A percentile compares a stretch with the other conserved stretches of the same genome.
Evolutionary conservation across 1,140 invertebrate species (phyloP).

Genomic region (Paraescarpia echinospica): DNA sequence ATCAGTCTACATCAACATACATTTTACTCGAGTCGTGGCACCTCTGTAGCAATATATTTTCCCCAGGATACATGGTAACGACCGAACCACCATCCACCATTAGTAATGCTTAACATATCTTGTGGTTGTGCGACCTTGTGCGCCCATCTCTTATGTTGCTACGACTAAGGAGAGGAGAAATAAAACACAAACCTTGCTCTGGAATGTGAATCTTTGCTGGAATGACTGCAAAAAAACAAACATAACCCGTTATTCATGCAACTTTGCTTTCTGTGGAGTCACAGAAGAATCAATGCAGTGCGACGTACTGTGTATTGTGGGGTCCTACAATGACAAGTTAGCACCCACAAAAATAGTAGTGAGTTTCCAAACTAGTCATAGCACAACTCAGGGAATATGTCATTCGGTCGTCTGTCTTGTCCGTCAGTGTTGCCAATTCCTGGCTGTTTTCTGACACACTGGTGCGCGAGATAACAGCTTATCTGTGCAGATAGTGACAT

Average conservation of each 20-base stretch:
- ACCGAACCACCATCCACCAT: too few relatives aligned
- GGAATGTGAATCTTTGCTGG: constrained; percentile 88
- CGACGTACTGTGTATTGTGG: not conserved
- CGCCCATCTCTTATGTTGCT: not conserved
- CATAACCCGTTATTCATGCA: not conserved
- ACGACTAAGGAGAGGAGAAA: not conserved
- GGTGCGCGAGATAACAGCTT: not conserved
- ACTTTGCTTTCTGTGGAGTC: not conserved
- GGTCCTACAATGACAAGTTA: not conserved
- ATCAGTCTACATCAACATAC: too few relatives aligned
- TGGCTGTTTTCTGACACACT: not conserved
- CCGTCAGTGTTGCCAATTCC: not conserved
- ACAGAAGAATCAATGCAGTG: not conserved
- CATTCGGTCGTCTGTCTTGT: not conserved
- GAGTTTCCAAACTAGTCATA: not conserved
- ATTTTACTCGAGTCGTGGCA: too few relatives aligned
- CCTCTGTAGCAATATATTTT: too few relatives aligned
- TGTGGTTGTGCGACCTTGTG: too few relatives aligned
- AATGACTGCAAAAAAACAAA: constrained; percentile 69
- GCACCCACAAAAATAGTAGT: not conserved
- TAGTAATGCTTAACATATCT: too few relatives aligned
- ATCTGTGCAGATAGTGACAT: not conserved
- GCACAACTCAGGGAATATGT: not conserved
- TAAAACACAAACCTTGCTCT: constrained; percentile 50
- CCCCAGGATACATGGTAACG: too few relatives aligned